A percentile compares a stretch with the other conserved stretches of the same genome.
phyloP scores from a whole-genome alignment of 1,140 invertebrate genomes.

The Tigriopus japonicus region DNA sequence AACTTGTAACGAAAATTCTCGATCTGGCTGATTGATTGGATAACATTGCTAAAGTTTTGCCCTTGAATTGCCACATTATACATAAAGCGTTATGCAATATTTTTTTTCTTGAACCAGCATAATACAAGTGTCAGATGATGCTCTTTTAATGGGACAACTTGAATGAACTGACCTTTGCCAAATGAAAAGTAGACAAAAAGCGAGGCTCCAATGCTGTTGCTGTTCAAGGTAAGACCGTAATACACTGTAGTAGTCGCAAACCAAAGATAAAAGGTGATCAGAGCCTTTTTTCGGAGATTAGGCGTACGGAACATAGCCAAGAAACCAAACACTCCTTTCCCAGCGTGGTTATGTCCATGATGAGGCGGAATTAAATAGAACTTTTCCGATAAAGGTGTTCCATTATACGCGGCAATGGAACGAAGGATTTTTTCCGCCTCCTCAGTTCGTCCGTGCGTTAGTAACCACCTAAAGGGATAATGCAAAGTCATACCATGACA shows the following conservation, averaged over 20 bases:
- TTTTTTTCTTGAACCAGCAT: too few relatives aligned
- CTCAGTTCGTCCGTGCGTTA: slow-evolving; percentile 42
- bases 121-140: too few relatives aligned
- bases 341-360: background rate
- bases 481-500: too few relatives aligned
- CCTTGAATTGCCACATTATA: too few relatives aligned
- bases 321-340: slow-evolving; percentile 24
- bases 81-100: too few relatives aligned
- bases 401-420: slow-evolving; percentile 35
- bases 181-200: slow-evolving; percentile 7
- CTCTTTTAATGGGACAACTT: background rate
- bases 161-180: slow-evolving; percentile 2
- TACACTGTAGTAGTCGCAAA: slow-evolving; percentile 18
- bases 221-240: slow-evolving; percentile 10
- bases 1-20: too few relatives aligned
- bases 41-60: too few relatives aligned
- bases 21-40: too few relatives aligned
- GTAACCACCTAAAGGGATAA: slow-evolving; percentile 56
- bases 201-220: slow-evolving; percentile 3
- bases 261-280: slow-evolving; percentile 34
- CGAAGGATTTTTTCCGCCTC: slow-evolving; percentile 44
- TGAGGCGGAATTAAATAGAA: background rate
- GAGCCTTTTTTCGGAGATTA: slow-evolving; percentile 30
- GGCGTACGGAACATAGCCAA: slow-evolving; percentile 29
- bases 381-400: background rate